Base-by-base conservation (phyloP, 2,888 invertebrate species). In the Chalcosyrphus nemorum region DNA sequence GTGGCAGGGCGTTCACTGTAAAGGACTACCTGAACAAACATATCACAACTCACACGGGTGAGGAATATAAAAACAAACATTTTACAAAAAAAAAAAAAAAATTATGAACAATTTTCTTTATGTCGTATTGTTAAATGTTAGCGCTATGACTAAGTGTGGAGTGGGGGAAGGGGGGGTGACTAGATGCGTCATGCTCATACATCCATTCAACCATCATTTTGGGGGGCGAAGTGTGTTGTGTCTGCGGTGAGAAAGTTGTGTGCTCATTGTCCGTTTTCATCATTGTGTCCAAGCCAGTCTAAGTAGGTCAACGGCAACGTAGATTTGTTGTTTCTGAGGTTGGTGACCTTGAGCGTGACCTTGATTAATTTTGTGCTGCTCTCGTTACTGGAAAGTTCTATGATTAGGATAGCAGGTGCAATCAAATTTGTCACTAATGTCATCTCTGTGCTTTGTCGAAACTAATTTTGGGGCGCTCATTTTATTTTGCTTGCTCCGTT, bases 1-100 rank as follows among this genome's bases (percentile, higher is more conserved):
- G 91, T 90, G 90, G 90, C 89, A 90, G 91, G 90, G 89, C 90
- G 89, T 91, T 91, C 90, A 91, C 91, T 89, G 91, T 91, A 88
- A 90, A 91, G 89, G 91, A 91, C 89, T 91, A 91, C 90, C 90
- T 91, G 90, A 90, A 91, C 90, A 91, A 91, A 89, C 91, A 91
- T 90, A 90, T 91, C 90, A 90, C 91, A 90, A 90, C 91, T 90
- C 91, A 90, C 90, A 91, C 91, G 90, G 90, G 91, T 91, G 90
- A 91, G 90, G 87, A 84, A 52, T 78, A 75, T 63, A 70, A 78
- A 74, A 70, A 65, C 56, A 80, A 74, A 80, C 74, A 75, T 84
- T 75, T 82, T 78, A 63, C 71, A 63, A 56, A 59, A 63, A 43
- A 66, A 81, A 32, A 32, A 35, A 84, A 66, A 81, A 32, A 32